Percentiles rank a stretch among this genome's conserved stretches.
Evolutionary conservation across 1,140 invertebrate species (phyloP).

Genomic region (Gonatopus flavifemur): DNA sequence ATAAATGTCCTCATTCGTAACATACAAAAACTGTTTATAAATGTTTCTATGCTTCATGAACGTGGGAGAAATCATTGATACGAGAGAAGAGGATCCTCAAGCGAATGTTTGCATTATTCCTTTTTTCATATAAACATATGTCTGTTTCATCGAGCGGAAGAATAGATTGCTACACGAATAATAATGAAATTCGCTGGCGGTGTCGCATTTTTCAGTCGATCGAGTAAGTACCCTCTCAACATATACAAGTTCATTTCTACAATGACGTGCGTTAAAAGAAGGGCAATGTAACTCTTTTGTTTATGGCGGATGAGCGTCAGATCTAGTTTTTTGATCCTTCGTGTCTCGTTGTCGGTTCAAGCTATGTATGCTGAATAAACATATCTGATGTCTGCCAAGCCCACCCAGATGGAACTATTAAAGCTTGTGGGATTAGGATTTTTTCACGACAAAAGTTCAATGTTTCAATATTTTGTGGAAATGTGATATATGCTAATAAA

Average conservation of each 20-base stretch:
- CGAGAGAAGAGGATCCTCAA: constrained; percentile 2
- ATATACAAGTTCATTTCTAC: too few relatives aligned
- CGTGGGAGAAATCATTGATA: too few relatives aligned
- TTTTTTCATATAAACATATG: constrained; percentile 13
- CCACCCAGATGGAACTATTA: constrained; percentile 53
- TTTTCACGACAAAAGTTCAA: too few relatives aligned
- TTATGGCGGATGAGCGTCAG: constrained; percentile 48
- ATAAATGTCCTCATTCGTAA: too few relatives aligned
- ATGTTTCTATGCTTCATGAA: too few relatives aligned
- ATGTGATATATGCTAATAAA: too few relatives aligned
- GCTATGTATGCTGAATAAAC: constrained; percentile 54
- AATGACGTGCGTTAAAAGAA: too few relatives aligned
- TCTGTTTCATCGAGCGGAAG: constrained; percentile 11
- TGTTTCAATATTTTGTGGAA: too few relatives aligned
- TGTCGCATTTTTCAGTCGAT: constrained; percentile 3
- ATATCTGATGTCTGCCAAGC: constrained; percentile 48
- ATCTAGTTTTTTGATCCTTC: constrained; percentile 40
- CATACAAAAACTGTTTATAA: too few relatives aligned
- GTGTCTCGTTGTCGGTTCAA: constrained; percentile 30
- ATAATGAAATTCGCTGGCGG: background rate
- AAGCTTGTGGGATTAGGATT: too few relatives aligned
- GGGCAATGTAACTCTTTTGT: constrained; percentile 50
- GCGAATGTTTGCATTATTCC: background rate
- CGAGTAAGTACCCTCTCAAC: constrained; percentile 15
- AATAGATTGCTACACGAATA: constrained; percentile 9